Percentiles rank a stretch among this genome's conserved stretches.
Conservation (phyloP, 2,888 invertebrate species). For the Cylindroiulus punctatus region DNA sequence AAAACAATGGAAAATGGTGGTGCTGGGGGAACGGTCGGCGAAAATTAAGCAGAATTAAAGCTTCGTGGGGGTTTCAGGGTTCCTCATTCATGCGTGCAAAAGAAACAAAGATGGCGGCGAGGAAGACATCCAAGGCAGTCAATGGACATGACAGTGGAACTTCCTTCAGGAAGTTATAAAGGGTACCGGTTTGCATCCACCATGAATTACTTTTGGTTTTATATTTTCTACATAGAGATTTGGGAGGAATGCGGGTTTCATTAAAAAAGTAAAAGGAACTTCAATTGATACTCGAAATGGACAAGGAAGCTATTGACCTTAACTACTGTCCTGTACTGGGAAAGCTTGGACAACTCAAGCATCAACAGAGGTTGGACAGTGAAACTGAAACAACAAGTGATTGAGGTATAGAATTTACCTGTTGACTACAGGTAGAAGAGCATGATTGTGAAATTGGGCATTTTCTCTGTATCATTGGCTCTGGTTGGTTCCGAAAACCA, state of each 20-base stretch:
- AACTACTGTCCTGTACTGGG: too few relatives aligned
- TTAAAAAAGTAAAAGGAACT: too few relatives aligned
- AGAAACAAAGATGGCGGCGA: slow-evolving; percentile 30
- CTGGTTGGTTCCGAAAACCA: too few relatives aligned
- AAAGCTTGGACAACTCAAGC: too few relatives aligned
- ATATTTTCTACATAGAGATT: not conserved
- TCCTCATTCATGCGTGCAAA: not conserved
- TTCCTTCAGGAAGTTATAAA: not conserved
- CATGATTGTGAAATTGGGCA: too few relatives aligned
- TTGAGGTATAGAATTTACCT: too few relatives aligned
- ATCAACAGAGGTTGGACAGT: too few relatives aligned
- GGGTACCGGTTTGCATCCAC: not conserved
- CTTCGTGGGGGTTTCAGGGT: slow-evolving; percentile 11
- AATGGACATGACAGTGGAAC: not conserved
- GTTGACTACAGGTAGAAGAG: too few relatives aligned
- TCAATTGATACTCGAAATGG: too few relatives aligned
- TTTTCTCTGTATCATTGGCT: too few relatives aligned
- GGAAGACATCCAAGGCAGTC: not conserved
- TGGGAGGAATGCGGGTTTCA: not conserved
- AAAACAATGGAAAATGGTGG: slow-evolving; percentile 40
- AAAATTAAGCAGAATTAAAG: slow-evolving; percentile 16
- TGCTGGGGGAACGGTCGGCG: not conserved
- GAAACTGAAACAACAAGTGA: too few relatives aligned
- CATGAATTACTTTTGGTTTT: not conserved
- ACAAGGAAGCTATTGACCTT: too few relatives aligned